Conservation (phyloP, 2,888 invertebrate genomes). For the Cephalotes varians region DNA sequence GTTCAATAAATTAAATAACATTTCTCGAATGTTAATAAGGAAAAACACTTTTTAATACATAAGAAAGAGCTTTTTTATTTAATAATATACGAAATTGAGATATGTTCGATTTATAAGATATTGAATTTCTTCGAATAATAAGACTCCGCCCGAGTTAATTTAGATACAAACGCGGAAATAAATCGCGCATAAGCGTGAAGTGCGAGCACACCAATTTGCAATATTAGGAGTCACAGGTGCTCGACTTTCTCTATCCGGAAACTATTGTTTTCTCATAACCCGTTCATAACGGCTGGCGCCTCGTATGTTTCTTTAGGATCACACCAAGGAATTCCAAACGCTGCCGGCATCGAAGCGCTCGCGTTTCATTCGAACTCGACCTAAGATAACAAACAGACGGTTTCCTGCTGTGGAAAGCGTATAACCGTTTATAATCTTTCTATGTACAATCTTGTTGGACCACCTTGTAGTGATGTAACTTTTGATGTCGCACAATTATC, state of each 20-base stretch:
- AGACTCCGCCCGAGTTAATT: slow-evolving; percentile 59
- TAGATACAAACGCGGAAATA: slow-evolving; percentile 53
- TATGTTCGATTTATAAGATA: not conserved
- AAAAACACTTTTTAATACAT: not conserved
- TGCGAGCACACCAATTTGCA: slow-evolving; percentile 39
- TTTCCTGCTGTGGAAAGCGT: slow-evolving; percentile 76
- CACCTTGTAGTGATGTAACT: slow-evolving; percentile 38
- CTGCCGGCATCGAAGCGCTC: slow-evolving; percentile 67
- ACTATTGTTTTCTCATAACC: slow-evolving; percentile 81
- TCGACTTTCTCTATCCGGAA: slow-evolving; percentile 72
- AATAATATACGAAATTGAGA: not conserved
- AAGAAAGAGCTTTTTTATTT: not conserved
- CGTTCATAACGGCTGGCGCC: slow-evolving; percentile 82
- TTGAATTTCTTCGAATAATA: slow-evolving; percentile 9
- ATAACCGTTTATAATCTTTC: slow-evolving; percentile 12
- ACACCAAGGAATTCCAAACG: slow-evolving; percentile 74
- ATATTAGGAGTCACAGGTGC: slow-evolving; percentile 78
- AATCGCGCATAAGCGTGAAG: slow-evolving; percentile 53
- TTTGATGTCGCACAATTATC: not conserved
- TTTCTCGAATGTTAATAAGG: not conserved
- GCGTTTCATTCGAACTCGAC: slow-evolving; percentile 78
- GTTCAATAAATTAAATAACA: not conserved
- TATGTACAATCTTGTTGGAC: not conserved
- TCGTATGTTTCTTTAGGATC: slow-evolving; percentile 83
- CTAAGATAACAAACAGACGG: slow-evolving; percentile 82